Conservation (phyloP, 2,113 vertebrate species). For the Clupea harengus region DNA sequence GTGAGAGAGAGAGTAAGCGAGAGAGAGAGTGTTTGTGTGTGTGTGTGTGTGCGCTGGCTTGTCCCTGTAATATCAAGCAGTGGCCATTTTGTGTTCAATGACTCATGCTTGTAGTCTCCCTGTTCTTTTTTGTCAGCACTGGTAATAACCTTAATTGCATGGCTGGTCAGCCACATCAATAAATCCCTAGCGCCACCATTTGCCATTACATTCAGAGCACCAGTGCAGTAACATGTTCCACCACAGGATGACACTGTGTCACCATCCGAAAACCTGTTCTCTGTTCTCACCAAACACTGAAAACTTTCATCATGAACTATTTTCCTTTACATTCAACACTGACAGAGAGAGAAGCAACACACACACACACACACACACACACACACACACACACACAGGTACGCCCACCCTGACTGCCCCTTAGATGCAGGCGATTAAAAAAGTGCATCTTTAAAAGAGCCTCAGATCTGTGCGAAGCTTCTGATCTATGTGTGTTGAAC, state of each 20-base stretch:
- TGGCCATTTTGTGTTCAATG: neutral
- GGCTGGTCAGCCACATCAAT: constrained; percentile 4
- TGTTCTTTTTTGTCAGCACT: neutral
- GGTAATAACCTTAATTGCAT: constrained; percentile 11
- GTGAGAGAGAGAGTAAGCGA: no score
- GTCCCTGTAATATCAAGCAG: neutral
- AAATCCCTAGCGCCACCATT: neutral
- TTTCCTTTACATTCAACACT: constrained; percentile 31
- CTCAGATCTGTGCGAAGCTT: constrained; percentile 65
- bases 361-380: neutral
- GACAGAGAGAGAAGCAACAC: constrained; percentile 19
- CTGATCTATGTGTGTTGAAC: constrained; percentile 65
- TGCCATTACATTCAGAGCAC: neutral
- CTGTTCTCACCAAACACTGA: neutral
- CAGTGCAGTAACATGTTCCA: constrained; percentile 30
- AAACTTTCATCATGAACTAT: constrained; percentile 63
- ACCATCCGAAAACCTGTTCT: constrained; percentile 36
- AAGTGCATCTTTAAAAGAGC: constrained; percentile 53
- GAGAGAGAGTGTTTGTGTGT: no score
- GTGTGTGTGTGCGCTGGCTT: neutral
- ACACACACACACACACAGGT: constrained; percentile 48
- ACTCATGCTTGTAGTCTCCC: neutral
- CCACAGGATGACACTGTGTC: constrained; percentile 73
- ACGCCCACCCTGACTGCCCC: constrained; percentile 39
- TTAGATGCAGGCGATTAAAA: constrained; percentile 54